Evolutionary conservation across 2,113 vertebrate species (phyloP).

Genomic region (Romanogobio albipinnatus): DNA sequence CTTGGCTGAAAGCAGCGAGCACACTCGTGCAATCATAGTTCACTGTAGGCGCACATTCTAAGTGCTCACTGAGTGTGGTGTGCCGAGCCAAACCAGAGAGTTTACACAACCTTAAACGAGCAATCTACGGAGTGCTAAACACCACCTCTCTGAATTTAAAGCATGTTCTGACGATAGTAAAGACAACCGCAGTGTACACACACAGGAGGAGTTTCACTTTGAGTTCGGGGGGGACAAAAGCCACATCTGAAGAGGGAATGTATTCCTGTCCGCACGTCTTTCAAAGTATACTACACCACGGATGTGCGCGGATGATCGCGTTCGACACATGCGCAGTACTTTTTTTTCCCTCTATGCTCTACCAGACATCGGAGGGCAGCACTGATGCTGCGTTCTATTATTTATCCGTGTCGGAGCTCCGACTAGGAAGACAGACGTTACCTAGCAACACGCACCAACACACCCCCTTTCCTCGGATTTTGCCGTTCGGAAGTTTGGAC

Average conservation of each 20-base stretch:
- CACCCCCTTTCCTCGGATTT: too few relatives aligned
- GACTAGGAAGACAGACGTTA: too few relatives aligned
- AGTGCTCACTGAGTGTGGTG: not conserved
- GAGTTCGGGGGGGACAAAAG: not conserved
- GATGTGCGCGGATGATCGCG: too few relatives aligned
- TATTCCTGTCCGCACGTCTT: too few relatives aligned
- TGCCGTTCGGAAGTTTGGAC: too few relatives aligned
- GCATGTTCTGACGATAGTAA: constrained; percentile 16
- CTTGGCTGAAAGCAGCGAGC: constrained; percentile 54
- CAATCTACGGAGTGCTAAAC: constrained; percentile 3
- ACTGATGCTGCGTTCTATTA: too few relatives aligned
- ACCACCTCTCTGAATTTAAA: not conserved
- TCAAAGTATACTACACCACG: too few relatives aligned
- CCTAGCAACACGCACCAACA: too few relatives aligned
- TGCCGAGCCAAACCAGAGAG: constrained; percentile 32
- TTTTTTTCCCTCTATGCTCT: too few relatives aligned
- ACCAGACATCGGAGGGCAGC: too few relatives aligned
- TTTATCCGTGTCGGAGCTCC: too few relatives aligned
- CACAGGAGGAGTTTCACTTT: not conserved
- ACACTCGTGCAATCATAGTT: constrained; percentile 16
- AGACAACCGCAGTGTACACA: constrained; percentile 21
- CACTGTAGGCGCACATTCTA: not conserved
- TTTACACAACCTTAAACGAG: constrained; percentile 37
- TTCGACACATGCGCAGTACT: too few relatives aligned
- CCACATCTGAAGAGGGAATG: not conserved